Percentiles rank a stretch among this genome's conserved stretches.
These are phyloP conservation scores for Aphodius sticticus DNA, from an alignment of 2,888 invertebrate genomes.

Conservation along the genomic window DNA sequence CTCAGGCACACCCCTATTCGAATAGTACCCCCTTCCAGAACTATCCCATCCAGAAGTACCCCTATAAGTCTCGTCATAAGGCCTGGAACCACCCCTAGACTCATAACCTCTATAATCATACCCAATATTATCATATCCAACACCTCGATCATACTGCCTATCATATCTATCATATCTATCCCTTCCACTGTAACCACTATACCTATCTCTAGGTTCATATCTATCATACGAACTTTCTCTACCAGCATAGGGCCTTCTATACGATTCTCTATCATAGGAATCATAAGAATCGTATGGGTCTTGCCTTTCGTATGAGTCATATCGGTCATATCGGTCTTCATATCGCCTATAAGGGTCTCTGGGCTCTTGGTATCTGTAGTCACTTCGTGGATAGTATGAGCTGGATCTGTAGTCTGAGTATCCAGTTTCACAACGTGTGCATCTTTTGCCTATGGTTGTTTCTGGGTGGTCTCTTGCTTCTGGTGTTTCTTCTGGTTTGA, in stretches of 20 bases:
- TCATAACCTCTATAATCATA: conserved; percentile 58
- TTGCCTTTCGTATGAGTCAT: conserved; percentile 44
- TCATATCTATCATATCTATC: conserved; percentile 56
- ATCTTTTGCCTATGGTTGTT: conserved; percentile 47
- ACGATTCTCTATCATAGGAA: conserved; percentile 52
- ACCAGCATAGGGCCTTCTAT: conserved; percentile 49
- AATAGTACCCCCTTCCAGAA: conserved; percentile 66
- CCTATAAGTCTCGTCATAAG: conserved; percentile 67
- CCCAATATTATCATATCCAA: conserved; percentile 55
- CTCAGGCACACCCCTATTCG: conserved; percentile 66
- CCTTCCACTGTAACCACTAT: conserved; percentile 53
- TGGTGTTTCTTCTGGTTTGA: conserved; percentile 49
- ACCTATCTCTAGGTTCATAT: conserved; percentile 61
- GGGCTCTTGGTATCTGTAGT: conserved; percentile 51
- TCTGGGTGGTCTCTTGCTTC: conserved; percentile 44
- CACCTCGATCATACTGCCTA: conserved; percentile 39
- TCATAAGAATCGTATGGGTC: conserved; percentile 36
- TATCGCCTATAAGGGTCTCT: conserved; percentile 41
- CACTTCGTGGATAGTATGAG: conserved; percentile 56
- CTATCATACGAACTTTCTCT: conserved; percentile 60
- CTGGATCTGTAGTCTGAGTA: conserved; percentile 51
- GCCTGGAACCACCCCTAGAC: conserved; percentile 58
- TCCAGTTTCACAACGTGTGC: conserved; percentile 53
- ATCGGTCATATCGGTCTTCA: conserved; percentile 47
- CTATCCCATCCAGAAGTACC: conserved; percentile 71